A percentile compares a stretch with the other conserved stretches of the same genome.
Evolutionary conservation across 1,140 invertebrate genomes (phyloP).

Genomic region (Theocolax elegans): DNA sequence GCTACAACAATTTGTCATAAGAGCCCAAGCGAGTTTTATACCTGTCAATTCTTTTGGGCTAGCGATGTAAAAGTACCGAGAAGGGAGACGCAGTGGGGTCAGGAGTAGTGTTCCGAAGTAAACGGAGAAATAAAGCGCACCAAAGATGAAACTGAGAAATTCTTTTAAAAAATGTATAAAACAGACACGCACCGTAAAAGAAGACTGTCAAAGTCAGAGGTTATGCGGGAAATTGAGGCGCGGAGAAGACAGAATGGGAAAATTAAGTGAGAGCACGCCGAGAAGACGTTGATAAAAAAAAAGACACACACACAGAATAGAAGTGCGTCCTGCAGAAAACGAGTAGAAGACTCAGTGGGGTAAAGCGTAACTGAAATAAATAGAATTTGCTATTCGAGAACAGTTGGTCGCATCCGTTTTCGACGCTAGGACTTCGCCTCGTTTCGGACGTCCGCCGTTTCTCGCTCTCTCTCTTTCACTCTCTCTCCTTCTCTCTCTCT

Average conservation of each 20-base stretch:
- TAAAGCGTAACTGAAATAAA: slow-evolving; percentile 32
- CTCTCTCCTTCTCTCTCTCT: background rate
- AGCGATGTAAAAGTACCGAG: background rate
- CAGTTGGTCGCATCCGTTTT: slow-evolving; percentile 21
- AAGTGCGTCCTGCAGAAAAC: slow-evolving; percentile 16
- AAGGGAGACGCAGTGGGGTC: background rate
- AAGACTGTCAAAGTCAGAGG: slow-evolving; percentile 39
- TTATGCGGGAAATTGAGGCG: slow-evolving; percentile 39
- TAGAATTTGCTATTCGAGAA: slow-evolving; percentile 35
- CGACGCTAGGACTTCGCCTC: background rate
- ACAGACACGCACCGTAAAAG: slow-evolving; percentile 22
- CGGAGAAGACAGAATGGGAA: slow-evolving; percentile 4
- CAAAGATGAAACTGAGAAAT: slow-evolving; percentile 36
- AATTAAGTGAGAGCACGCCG: slow-evolving; percentile 8
- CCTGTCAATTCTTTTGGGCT: background rate
- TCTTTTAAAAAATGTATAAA: slow-evolving; percentile 35
- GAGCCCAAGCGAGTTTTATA: slow-evolving; percentile 14
- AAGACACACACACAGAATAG: background rate
- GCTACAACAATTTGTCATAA: slow-evolving; percentile 9
- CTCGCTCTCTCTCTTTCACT: background rate
- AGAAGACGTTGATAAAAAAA: background rate
- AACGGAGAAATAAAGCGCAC: background rate
- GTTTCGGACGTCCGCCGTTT: slow-evolving; percentile 8
- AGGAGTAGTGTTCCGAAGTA: background rate
- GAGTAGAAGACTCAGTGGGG: slow-evolving; percentile 11